Evolutionary conservation across 2,888 invertebrate genomes (phyloP).

Genomic region (Epirrita christyi): DNA sequence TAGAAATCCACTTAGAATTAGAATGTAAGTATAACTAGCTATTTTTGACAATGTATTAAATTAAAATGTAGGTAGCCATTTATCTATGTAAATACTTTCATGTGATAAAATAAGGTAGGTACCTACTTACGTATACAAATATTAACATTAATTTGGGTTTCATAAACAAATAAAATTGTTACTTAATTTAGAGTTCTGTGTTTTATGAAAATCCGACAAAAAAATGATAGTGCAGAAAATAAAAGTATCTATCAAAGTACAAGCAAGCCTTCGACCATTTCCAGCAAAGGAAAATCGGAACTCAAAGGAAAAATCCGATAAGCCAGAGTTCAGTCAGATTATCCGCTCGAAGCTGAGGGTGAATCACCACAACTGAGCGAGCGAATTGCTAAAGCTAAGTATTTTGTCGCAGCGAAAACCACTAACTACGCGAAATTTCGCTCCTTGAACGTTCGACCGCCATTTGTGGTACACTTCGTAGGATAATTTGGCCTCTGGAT

Average conservation of each 20-base stretch:
- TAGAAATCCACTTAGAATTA: no score
- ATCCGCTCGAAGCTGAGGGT: slow-evolving; percentile 25
- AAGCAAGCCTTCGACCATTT: slow-evolving; percentile 5
- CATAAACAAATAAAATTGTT: no score
- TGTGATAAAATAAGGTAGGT: no score
- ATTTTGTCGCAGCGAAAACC: slow-evolving; percentile 58
- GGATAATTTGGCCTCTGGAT: slow-evolving; percentile 18
- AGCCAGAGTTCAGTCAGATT: slow-evolving; percentile 31
- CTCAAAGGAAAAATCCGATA: slow-evolving; percentile 30
- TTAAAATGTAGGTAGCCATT: no score
- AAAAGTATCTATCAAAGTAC: not conserved
- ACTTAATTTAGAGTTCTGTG: no score
- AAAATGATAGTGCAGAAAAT: no score
- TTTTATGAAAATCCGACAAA: no score
- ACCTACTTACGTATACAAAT: no score
- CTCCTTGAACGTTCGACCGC: slow-evolving; percentile 45
- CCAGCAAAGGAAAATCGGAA: slow-evolving; percentile 17
- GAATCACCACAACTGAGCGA: slow-evolving; percentile 33
- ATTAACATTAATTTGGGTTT: no score
- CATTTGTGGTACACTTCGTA: slow-evolving; percentile 43
- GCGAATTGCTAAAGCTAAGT: slow-evolving; percentile 40
- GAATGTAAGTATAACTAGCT: no score
- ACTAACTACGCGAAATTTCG: slow-evolving; percentile 59
- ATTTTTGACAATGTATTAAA: no score
- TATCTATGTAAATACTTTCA: no score